phyloP scores from a whole-genome alignment of 2,888 invertebrate genomes.

The Diarsia brunnea region DNA sequence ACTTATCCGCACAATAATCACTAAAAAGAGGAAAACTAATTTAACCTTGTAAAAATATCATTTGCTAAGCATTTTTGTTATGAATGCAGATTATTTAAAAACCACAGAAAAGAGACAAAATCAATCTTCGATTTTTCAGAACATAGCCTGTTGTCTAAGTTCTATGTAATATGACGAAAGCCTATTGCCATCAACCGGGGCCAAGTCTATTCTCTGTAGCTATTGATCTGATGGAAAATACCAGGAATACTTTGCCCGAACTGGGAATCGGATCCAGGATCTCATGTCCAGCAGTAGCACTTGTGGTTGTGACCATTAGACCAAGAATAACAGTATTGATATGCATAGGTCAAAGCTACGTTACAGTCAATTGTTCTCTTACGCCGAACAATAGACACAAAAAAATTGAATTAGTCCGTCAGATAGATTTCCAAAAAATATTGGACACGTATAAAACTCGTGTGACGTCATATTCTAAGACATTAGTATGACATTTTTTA shows the following conservation, averaged over 20 bases:
- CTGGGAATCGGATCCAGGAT: not conserved
- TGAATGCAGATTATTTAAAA: not conserved
- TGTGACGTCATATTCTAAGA: too few relatives aligned
- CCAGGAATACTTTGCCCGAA: not conserved
- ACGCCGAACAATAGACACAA: not conserved
- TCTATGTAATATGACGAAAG: not conserved
- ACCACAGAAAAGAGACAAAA: not conserved
- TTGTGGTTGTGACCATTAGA: not conserved
- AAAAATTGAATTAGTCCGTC: too few relatives aligned
- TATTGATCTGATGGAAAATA: not conserved
- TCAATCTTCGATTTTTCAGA: not conserved
- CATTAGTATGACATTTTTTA: too few relatives aligned
- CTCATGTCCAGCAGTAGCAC: not conserved
- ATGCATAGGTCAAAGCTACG: not conserved
- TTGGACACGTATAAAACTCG: too few relatives aligned
- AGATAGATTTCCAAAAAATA: too few relatives aligned
- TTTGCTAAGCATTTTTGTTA: not conserved
- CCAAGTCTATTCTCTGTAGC: not conserved
- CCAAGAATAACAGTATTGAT: not conserved
- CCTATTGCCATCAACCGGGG: not conserved
- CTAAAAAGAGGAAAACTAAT: not conserved
- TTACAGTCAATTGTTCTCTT: constrained; percentile 8
- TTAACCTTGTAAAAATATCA: not conserved
- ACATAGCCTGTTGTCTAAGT: not conserved
- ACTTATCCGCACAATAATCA: not conserved